Percentiles rank a stretch among this genome's conserved stretches.
These are phyloP conservation scores for Danio tinwini DNA, from an alignment of 2,797 vertebrate species.

Conservation along the genomic window DNA sequence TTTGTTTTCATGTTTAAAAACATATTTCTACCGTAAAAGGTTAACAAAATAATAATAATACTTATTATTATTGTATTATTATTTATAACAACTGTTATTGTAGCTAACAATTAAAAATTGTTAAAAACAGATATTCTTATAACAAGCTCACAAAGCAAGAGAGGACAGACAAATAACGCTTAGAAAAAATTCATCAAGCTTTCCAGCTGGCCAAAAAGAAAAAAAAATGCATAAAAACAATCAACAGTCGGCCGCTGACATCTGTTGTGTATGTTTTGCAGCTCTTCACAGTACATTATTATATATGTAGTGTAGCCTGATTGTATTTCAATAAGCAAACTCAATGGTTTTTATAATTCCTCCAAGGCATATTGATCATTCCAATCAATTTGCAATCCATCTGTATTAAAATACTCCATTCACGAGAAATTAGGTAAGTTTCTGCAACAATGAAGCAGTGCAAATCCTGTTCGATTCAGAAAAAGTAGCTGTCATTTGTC, in stretches of 20 bases:
- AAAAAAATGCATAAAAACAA: background rate
- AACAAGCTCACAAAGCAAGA: background rate
- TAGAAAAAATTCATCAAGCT: background rate
- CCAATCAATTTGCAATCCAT: too few species aligned
- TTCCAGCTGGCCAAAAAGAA: background rate
- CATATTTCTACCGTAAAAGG: background rate
- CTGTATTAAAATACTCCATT: too few species aligned
- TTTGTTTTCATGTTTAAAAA: background rate
- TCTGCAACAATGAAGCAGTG: too few species aligned
- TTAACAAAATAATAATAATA: background rate
- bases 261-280: background rate
- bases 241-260: background rate
- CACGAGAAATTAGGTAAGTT: too few species aligned
- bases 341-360: constrained; percentile 1
- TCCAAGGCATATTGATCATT: background rate
- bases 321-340: constrained; percentile 9
- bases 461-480: too few species aligned
- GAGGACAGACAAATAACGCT: background rate
- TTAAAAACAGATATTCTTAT: background rate
- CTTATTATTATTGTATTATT: too few species aligned
- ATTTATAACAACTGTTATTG: too few species aligned
- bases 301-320: background rate
- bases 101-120: too few species aligned
- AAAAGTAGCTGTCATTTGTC: too few species aligned
- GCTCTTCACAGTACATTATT: background rate